These are phyloP conservation scores for Myrmophylax atrothorax DNA, from an alignment of 2,113 vertebrate species.

Conservation along the genomic window DNA sequence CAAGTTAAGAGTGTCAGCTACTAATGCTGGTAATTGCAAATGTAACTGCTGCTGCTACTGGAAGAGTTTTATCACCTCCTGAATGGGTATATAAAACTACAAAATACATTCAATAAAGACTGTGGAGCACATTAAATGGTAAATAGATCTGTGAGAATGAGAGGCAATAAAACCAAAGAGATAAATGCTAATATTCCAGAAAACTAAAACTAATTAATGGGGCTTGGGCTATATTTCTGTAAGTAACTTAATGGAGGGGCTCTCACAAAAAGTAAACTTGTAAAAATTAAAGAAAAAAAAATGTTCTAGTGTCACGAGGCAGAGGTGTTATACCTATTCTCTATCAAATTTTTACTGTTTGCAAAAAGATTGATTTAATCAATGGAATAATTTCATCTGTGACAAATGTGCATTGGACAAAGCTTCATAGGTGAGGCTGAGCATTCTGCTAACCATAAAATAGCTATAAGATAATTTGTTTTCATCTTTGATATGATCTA, in stretches of 20 bases:
- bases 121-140: not conserved
- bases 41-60: not conserved
- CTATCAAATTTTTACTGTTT: not conserved
- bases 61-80: not conserved
- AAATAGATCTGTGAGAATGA: not conserved
- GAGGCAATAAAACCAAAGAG: not conserved
- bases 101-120: not conserved
- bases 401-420: not conserved
- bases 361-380: not conserved
- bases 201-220: not conserved
- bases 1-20: not conserved
- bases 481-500: not conserved
- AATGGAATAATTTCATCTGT: not conserved
- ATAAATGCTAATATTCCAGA: not conserved
- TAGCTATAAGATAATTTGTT: not conserved
- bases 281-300: not conserved
- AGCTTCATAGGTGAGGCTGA: not conserved
- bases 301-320: not conserved
- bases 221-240: not conserved
- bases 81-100: not conserved
- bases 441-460: not conserved
- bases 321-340: not conserved
- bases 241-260: not conserved
- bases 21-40: not conserved
- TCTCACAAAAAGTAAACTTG: not conserved